phyloP scores from a whole-genome alignment of 2,888 invertebrate species.

The Lasioglossum malachurum region DNA sequence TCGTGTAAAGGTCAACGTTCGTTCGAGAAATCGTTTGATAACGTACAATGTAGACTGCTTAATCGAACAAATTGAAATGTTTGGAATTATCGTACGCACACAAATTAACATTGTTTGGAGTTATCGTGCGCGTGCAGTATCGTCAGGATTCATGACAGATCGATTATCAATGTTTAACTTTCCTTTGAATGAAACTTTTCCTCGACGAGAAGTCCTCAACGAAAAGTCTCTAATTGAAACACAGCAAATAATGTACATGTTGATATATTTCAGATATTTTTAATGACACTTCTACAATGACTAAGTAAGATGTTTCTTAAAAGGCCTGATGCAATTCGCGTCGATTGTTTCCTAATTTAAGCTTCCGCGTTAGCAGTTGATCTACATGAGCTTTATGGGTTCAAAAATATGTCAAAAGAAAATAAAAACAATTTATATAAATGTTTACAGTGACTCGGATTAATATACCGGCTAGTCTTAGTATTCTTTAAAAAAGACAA shows the following conservation, averaged over 20 bases:
- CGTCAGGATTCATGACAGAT: neutral
- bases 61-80: conserved; percentile 20
- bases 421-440: too few relatives aligned
- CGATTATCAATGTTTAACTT: neutral
- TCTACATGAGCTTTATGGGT: too few relatives aligned
- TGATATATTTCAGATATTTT: neutral
- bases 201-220: too few relatives aligned
- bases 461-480: too few relatives aligned
- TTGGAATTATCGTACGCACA: neutral
- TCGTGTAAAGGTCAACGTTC: conserved; percentile 57
- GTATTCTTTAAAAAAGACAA: too few relatives aligned
- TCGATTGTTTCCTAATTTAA: neutral
- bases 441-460: too few relatives aligned
- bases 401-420: too few relatives aligned
- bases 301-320: neutral
- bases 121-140: neutral
- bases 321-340: neutral
- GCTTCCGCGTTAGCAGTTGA: neutral
- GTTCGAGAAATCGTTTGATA: conserved; percentile 52
- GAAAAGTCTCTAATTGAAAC: neutral
- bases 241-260: neutral
- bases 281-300: neutral
- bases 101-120: neutral
- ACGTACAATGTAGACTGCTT: conserved; percentile 13
- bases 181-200: neutral